Conservation (phyloP, 2,888 invertebrate species). For the Limenitis camilla region DNA sequence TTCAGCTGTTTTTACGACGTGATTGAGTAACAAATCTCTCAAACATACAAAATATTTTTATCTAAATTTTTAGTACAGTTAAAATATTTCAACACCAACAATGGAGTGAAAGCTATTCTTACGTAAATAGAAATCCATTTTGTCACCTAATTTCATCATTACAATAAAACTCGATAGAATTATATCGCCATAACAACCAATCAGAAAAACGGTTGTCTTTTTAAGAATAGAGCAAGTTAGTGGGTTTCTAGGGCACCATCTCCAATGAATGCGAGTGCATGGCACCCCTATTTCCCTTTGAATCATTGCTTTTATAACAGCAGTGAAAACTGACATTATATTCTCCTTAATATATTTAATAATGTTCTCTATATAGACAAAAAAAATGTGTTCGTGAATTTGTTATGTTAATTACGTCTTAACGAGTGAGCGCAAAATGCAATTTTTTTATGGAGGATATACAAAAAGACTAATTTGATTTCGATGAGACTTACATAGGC, state of each 20-base stretch:
- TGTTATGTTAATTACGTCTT: background rate
- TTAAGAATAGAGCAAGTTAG: slow-evolving; percentile 11
- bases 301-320: slow-evolving; percentile 6
- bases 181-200: slow-evolving; percentile 12
- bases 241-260: slow-evolving; percentile 21
- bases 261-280: slow-evolving; percentile 19
- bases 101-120: too few relatives aligned
- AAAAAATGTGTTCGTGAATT: background rate
- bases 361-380: background rate
- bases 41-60: too few relatives aligned
- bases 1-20: too few relatives aligned
- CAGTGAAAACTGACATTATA: background rate
- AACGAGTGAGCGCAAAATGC: too few relatives aligned
- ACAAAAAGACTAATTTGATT: too few relatives aligned
- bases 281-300: slow-evolving; percentile 14
- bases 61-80: too few relatives aligned
- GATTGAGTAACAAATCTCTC: too few relatives aligned
- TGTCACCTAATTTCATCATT: background rate
- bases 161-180: background rate
- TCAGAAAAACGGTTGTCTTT: slow-evolving; percentile 14
- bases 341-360: slow-evolving; percentile 8
- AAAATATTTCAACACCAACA: too few relatives aligned
- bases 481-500: too few relatives aligned
- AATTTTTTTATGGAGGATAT: too few relatives aligned
- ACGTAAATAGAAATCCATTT: too few relatives aligned